phyloP scores from a whole-genome alignment of 1,140 invertebrate genomes.

The Bombus waltoni region DNA sequence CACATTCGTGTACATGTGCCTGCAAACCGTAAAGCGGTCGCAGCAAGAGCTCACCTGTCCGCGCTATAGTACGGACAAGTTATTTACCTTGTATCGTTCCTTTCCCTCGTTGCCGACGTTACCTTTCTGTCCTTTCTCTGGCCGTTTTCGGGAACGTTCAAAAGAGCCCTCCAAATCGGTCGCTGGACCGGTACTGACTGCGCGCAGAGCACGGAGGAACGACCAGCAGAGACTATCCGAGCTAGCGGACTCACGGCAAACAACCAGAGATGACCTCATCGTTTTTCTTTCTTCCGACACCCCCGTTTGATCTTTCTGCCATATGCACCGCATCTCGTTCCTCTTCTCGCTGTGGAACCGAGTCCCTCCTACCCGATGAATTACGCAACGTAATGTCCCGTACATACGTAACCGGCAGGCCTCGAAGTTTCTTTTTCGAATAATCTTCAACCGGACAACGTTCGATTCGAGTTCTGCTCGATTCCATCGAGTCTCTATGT shows the following conservation, averaged over 20 bases:
- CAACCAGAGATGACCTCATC: constrained; percentile 76
- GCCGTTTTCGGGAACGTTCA: constrained; percentile 34
- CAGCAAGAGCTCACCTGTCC: constrained; percentile 12
- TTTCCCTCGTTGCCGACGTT: constrained; percentile 20
- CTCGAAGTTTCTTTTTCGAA: constrained; percentile 6
- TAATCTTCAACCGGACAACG: neutral
- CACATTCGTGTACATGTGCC: neutral
- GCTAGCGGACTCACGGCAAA: neutral
- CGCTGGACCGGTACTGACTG: constrained; percentile 73
- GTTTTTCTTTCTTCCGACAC: constrained; percentile 72
- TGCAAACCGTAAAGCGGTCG: neutral
- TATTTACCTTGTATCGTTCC: constrained; percentile 47
- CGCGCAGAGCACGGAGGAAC: neutral
- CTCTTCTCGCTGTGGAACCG: constrained; percentile 6
- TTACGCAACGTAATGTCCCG: constrained; percentile 27
- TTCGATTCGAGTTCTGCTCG: too few relatives aligned
- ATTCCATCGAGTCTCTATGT: neutral
- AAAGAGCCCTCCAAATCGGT: constrained; percentile 67
- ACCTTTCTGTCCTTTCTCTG: constrained; percentile 8
- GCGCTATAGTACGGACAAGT: neutral
- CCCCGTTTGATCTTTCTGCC: constrained; percentile 74
- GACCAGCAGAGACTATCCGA: neutral
- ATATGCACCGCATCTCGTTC: constrained; percentile 48
- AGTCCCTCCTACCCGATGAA: neutral
- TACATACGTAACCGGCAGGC: neutral